Base-by-base conservation (phyloP, 1,140 invertebrate genomes). In the Leptopilina boulardi region DNA sequence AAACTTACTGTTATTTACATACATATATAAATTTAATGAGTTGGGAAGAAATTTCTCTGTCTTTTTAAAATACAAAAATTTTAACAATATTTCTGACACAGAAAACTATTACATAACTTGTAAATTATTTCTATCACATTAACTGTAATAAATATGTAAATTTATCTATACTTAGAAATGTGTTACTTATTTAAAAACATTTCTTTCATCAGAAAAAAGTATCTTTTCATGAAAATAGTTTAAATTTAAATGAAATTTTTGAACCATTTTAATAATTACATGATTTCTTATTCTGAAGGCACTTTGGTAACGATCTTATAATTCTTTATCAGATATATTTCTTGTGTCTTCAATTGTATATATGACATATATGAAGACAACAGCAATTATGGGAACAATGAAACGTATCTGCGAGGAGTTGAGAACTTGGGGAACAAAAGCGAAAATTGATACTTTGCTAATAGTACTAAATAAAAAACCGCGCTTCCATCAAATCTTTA, bases 361-460 rank as follows among this genome's bases (percentile, higher is more conserved):
- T 80, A 83, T 78, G 76, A 77, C 80, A 78, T 83, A 81, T 83
- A 78, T 77, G 76, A 82, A 81, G 82, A 82, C 80, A 83, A 77
- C 78, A 82, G 76, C 77, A 78, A 81, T 83, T 83, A 75, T 83
- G 82, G 82, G 82, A 83, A 83, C 80, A 83, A 83, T 81, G 77
- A 77, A 80, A 82, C 80, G 78, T 80, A 83, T 82, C 80, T 81
- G 78, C 82, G 78, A 83, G 77, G 77, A 76, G 77, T 79, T 47
- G 70, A 81, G 73, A 79, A 80, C 26, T 80, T 77, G 78, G 82
- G 80, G 71, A 80, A 76, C 82, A 70, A 80, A 80, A 80, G 54
- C 56, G 30, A 76, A 76, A 75, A 21, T 59, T 77, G 56, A 30
- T 26, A 47, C 18, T 73, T 73, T 44, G 19, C 6, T 47, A 11